A percentile compares a stretch with the other conserved stretches of the same genome.
Evolutionary conservation across 2,113 vertebrate species (phyloP).

Genomic region (Seriola rivoliana): DNA sequence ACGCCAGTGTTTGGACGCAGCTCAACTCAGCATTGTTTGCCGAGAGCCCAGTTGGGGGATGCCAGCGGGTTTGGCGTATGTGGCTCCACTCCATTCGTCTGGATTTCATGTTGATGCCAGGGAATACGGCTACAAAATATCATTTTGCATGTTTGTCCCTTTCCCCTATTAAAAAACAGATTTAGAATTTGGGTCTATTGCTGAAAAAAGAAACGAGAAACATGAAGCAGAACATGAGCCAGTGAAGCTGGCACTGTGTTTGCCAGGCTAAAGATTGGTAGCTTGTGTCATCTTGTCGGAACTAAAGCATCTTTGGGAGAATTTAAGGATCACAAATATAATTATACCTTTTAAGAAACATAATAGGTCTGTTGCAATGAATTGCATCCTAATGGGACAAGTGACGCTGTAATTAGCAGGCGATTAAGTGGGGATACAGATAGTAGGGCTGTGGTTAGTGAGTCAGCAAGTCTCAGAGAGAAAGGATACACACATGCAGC

Average conservation of each 20-base stretch:
- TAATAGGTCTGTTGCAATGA: constrained; percentile 43
- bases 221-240: constrained; percentile 8
- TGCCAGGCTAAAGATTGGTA: constrained; percentile 17
- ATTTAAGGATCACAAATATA: constrained; percentile 25
- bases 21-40: constrained; percentile 45
- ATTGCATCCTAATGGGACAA: constrained; percentile 54
- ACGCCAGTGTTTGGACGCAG: constrained; percentile 30
- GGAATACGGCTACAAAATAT: constrained; percentile 52
- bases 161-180: constrained; percentile 12
- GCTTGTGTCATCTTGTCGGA: constrained; percentile 33
- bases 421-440: constrained; percentile 51
- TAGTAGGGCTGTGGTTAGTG: constrained; percentile 52
- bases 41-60: constrained; percentile 16
- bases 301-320: constrained; percentile 23
- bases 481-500: constrained; percentile 42
- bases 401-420: constrained; percentile 62
- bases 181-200: constrained; percentile 26
- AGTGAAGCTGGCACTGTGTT: constrained; percentile 25
- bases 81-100: constrained; percentile 32
- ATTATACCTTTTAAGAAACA: constrained; percentile 60
- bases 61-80: constrained; percentile 33
- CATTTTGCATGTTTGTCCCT: constrained; percentile 36
- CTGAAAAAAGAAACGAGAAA: constrained; percentile 6
- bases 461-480: constrained; percentile 42
- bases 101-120: constrained; percentile 41